Conservation (phyloP, 1,140 invertebrate species). For the Drosophila littoralis region DNA sequence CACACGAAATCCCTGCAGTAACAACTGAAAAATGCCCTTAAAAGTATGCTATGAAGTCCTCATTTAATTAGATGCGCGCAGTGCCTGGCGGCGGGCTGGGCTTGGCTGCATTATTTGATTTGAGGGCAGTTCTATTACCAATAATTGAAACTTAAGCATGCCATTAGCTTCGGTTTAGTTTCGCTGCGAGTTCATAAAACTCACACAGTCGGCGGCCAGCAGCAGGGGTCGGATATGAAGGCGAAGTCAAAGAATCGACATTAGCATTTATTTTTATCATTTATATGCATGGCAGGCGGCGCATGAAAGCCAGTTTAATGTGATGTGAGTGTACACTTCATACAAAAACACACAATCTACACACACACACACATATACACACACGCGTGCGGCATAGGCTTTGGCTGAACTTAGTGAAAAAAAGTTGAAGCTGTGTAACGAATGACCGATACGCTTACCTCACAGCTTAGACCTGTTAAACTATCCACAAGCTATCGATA, state of each 20-base stretch:
- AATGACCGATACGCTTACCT: conserved; percentile 5
- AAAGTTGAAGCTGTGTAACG: background rate
- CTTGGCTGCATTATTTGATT: conserved; percentile 49
- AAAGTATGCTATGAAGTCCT: conserved; percentile 14
- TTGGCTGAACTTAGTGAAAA: background rate
- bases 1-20: background rate
- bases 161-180: conserved; percentile 70
- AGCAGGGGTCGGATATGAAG: background rate
- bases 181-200: conserved; percentile 50
- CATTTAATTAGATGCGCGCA: background rate
- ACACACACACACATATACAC: conserved; percentile 6
- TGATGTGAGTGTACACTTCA: conserved; percentile 27
- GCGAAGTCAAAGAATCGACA: conserved; percentile 31
- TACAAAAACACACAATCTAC: background rate
- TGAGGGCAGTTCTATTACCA: conserved; percentile 67
- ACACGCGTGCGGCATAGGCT: background rate
- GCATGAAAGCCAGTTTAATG: conserved; percentile 75
- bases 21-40: background rate
- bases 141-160: conserved; percentile 81
- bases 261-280: conserved; percentile 80
- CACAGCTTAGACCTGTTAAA: too few species aligned
- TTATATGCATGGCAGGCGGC: conserved; percentile 77
- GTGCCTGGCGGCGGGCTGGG: background rate
- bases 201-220: conserved; percentile 22
- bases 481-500: too few species aligned